Evolutionary conservation across 2,797 vertebrate genomes (phyloP).

Genomic region (Molothrus aeneus): DNA sequence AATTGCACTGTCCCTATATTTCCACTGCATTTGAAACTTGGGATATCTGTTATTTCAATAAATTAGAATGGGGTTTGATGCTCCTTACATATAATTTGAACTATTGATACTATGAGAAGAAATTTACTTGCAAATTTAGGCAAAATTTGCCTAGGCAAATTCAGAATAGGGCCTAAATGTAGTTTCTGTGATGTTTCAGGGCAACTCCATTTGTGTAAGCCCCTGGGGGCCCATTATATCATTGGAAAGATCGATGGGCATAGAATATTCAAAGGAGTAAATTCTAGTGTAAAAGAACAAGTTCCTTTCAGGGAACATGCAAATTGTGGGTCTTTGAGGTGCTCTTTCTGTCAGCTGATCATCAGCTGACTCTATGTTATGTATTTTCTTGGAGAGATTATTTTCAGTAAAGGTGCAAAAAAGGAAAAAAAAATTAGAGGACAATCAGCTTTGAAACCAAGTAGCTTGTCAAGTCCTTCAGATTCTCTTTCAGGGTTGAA

Average conservation of each 20-base stretch:
- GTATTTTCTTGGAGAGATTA: not conserved
- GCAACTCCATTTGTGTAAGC: not conserved
- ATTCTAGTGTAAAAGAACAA: not conserved
- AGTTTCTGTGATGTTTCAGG: not conserved
- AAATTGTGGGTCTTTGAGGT: not conserved
- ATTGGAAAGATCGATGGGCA: not conserved
- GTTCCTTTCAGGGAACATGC: not conserved
- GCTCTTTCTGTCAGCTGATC: not conserved
- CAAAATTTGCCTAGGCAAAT: not conserved
- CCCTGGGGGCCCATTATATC: not conserved
- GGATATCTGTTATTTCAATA: not conserved
- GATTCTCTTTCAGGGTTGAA: not conserved
- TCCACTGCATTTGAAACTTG: not conserved
- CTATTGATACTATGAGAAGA: not conserved
- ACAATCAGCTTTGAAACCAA: not conserved
- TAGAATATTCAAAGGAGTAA: not conserved
- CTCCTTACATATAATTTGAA: not conserved
- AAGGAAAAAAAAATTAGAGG: not conserved
- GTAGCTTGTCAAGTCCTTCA: not conserved
- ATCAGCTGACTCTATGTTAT: rapidly evolving
- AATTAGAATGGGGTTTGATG: not conserved
- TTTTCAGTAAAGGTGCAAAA: not conserved
- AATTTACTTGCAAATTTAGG: not conserved
- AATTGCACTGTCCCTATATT: not conserved
- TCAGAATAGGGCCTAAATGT: not conserved